phyloP scores from a whole-genome alignment of 2,888 invertebrate genomes.

The Scaptomyza flava region DNA sequence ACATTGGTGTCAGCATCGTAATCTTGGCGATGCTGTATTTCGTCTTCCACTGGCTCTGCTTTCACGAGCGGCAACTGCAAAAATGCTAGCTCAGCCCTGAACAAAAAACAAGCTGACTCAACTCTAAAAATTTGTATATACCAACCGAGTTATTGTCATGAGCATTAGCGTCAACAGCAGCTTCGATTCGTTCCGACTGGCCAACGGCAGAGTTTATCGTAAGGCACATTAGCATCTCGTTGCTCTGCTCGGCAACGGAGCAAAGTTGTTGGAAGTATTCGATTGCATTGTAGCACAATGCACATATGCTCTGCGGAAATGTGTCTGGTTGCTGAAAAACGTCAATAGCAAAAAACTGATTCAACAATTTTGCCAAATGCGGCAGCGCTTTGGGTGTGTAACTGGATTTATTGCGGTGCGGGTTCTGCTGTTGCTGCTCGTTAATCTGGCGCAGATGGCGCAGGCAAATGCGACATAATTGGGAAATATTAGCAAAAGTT shows the following conservation, averaged over 20 bases:
- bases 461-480: slow-evolving; percentile 77
- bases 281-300: slow-evolving; percentile 72
- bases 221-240: slow-evolving; percentile 43
- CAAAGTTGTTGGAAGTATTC: slow-evolving; percentile 73
- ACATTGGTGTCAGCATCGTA: slow-evolving; percentile 4
- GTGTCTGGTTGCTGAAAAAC: slow-evolving; percentile 55
- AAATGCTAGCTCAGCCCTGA: slow-evolving; percentile 60
- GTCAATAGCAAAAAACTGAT: slow-evolving; percentile 71
- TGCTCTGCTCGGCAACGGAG: slow-evolving; percentile 63
- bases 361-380: slow-evolving; percentile 62
- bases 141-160: slow-evolving; percentile 41
- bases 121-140: slow-evolving; percentile 46
- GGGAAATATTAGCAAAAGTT: slow-evolving; percentile 62
- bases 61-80: slow-evolving; percentile 57
- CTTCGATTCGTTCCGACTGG: not conserved
- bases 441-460: slow-evolving; percentile 59
- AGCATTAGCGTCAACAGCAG: slow-evolving; percentile 2
- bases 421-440: slow-evolving; percentile 22
- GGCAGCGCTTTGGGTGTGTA: slow-evolving; percentile 59
- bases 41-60: slow-evolving; percentile 49
- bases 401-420: slow-evolving; percentile 21
- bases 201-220: slow-evolving; percentile 6
- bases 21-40: slow-evolving; percentile 4
- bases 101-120: slow-evolving; percentile 42
- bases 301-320: slow-evolving; percentile 72